Evolutionary conservation across 2,113 vertebrate species (phyloP).

Genomic region (Origma solitaria): DNA sequence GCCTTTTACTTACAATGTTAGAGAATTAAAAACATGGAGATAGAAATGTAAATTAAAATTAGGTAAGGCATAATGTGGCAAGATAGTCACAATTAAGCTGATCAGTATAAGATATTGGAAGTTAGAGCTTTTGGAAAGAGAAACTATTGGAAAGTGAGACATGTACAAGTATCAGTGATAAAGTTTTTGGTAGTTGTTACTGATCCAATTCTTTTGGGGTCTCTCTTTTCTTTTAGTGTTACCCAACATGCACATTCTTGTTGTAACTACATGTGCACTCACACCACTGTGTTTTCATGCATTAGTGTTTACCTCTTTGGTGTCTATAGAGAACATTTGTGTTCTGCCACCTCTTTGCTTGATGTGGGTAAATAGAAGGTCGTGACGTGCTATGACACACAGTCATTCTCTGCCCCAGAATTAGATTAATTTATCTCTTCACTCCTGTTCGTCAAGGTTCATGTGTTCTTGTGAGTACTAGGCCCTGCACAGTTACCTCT

Average conservation of each 20-base stretch:
- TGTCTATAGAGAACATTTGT: neutral
- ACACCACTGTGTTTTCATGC: neutral
- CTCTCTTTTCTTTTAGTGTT: neutral
- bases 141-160: neutral
- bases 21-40: neutral
- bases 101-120: neutral
- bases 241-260: neutral
- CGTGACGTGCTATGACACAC: neutral
- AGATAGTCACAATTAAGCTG: neutral
- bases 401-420: neutral
- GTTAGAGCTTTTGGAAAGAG: neutral
- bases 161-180: neutral
- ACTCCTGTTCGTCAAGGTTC: neutral
- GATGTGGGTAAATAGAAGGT: neutral
- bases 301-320: neutral
- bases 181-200: neutral
- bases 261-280: neutral
- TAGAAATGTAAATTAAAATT: neutral
- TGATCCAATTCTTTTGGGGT: neutral
- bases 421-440: neutral
- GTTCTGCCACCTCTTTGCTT: neutral
- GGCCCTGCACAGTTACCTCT: neutral
- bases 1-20: neutral
- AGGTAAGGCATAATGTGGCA: neutral
- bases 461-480: neutral